Base-by-base conservation (phyloP, 2,888 invertebrate genomes). In the Acrobasis repandana region DNA sequence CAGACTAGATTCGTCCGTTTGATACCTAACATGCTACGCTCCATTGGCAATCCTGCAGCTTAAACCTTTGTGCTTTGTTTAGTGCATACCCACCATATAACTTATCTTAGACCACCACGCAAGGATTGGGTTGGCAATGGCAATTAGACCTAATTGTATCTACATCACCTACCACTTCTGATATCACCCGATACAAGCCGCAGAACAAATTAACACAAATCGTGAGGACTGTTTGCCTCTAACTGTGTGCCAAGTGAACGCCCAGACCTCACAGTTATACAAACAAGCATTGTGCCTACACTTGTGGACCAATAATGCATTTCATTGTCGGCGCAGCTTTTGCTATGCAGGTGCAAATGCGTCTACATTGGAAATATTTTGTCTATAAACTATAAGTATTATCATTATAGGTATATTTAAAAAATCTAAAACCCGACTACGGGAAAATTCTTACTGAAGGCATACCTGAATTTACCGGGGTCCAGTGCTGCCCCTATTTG, bases 181-280 rank as follows among this genome's bases (percentile, higher is more conserved):
- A 81, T 82, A 79, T 78, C 78, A 72, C 66, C 71, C 75, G 77
- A 82, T 82, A 80, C 80, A 82, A 82, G 78, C 74, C 84, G 83
- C 83, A 81, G 85, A 85, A 86, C 86, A 87, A 88, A 88, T 87
- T 85, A 88, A 88, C 90, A 89, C 82, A 85, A 83, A 86, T 88
- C 82, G 80, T 78, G 74, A 75, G 81, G 79, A 69, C 74, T 90
- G 83, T 90, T 90, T 90, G 86, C 85, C 78, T 82, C 72, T 88
- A 89, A 88, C 88, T 88, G 89, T 88, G 83, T 83, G 84, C 85
- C 85, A 83, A 89, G 88, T 84, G 87, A 82, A 84, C 85, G 86
- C 84, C 80, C 82, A 82, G 76, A 78, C 78, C 73, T 68, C 75
- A 70, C 91, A 90, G 91, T 91, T 92, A 91, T 76, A 82, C 82